phyloP scores from a whole-genome alignment of 2,113 vertebrate species.

The Gymnorhina tibicen region DNA sequence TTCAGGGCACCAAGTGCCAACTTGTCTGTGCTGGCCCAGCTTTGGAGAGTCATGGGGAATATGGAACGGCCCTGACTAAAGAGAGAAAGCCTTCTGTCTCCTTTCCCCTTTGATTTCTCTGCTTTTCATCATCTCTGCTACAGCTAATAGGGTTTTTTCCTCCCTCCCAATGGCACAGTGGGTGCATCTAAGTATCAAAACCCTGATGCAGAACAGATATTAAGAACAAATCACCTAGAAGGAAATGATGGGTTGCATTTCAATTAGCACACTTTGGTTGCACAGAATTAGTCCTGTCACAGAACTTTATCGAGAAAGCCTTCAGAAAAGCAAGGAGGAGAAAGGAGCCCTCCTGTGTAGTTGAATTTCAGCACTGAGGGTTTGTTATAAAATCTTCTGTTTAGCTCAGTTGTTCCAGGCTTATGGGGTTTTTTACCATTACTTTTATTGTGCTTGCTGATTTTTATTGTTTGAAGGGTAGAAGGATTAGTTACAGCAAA shows the following conservation, averaged over 20 bases:
- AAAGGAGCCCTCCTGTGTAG: slow-evolving; percentile 11
- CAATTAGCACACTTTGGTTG: slow-evolving; percentile 17
- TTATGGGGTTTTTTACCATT: not conserved
- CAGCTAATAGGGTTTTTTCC: slow-evolving; percentile 1
- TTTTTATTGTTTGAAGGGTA: slow-evolving; percentile 37
- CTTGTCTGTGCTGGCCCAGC: not conserved
- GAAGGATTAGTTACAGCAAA: slow-evolving; percentile 39
- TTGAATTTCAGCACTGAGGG: not conserved
- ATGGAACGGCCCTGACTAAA: not conserved
- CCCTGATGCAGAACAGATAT: slow-evolving; percentile 6
- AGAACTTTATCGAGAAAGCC: not conserved
- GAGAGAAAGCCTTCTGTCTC: slow-evolving; percentile 41
- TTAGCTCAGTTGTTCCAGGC: slow-evolving; percentile 30
- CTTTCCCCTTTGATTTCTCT: slow-evolving; percentile 17
- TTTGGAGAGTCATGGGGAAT: not conserved
- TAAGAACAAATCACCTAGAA: slow-evolving; percentile 50
- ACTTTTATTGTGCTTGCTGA: slow-evolving; percentile 23
- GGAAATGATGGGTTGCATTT: slow-evolving; percentile 44
- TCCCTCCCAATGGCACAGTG: slow-evolving; percentile 23
- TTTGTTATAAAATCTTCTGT: slow-evolving; percentile 33
- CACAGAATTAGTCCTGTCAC: slow-evolving; percentile 32
- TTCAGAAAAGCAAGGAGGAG: not conserved
- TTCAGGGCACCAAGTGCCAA: slow-evolving; percentile 28
- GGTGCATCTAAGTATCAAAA: slow-evolving; percentile 24
- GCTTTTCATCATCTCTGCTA: slow-evolving; percentile 27